phyloP scores from a whole-genome alignment of 1,140 invertebrate species.

The Pseudachorutes palmiensis region DNA sequence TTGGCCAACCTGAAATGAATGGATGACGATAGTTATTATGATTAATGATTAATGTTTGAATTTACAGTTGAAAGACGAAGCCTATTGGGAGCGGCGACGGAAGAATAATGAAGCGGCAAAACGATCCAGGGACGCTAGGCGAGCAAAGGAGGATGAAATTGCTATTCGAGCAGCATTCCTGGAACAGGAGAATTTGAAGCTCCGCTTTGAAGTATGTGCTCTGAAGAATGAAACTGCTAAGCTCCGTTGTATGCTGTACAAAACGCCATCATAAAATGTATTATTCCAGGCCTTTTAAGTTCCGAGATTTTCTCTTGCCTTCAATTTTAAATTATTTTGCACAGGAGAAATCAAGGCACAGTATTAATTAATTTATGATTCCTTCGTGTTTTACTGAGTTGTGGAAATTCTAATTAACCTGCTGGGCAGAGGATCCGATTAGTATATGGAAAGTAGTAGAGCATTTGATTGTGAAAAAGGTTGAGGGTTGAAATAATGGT shows the following conservation, averaged over 20 bases:
- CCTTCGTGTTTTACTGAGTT: too few relatives aligned
- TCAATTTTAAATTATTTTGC: not conserved
- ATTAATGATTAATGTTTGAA: conserved; percentile 1
- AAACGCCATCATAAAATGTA: not conserved
- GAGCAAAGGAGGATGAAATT: conserved; percentile 85
- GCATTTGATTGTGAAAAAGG: too few relatives aligned
- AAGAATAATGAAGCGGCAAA: conserved; percentile 96
- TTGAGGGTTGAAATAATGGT: too few relatives aligned
- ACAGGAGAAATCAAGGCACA: too few relatives aligned
- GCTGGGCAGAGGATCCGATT: too few relatives aligned
- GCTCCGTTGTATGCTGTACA: conserved; percentile 50
- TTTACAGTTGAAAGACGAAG: conserved; percentile 57
- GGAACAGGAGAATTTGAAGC: conserved; percentile 66
- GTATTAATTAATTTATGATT: too few relatives aligned
- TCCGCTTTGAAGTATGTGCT: conserved; percentile 55
- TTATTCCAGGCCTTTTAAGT: not conserved
- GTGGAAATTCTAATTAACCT: too few relatives aligned
- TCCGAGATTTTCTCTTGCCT: not conserved
- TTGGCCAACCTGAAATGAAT: too few relatives aligned
- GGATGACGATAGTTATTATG: too few relatives aligned
- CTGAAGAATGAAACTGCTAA: conserved; percentile 53
- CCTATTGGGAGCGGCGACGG: conserved; percentile 75
- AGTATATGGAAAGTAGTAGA: too few relatives aligned
- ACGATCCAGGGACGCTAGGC: conserved; percentile 76
- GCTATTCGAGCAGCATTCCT: conserved; percentile 77